These are phyloP conservation scores for Xiphophorus couchianus DNA, from an alignment of 2,113 vertebrate species.

Conservation along the genomic window DNA sequence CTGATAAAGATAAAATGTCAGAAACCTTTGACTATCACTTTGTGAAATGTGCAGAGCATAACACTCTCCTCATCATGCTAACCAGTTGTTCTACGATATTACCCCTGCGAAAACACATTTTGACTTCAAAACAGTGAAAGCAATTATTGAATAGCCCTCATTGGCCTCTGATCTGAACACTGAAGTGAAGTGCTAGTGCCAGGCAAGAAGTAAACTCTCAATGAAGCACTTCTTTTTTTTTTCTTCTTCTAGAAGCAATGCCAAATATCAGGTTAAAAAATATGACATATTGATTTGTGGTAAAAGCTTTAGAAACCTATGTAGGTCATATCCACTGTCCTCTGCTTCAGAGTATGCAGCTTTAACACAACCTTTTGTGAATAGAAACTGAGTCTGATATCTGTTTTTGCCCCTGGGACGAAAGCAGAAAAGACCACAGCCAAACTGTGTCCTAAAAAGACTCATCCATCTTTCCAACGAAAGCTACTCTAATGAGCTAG, in stretches of 20 bases:
- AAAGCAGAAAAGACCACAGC: neutral
- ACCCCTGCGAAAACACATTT: neutral
- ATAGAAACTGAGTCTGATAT: conserved; percentile 4
- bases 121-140: neutral
- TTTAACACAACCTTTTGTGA: conserved; percentile 1
- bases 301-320: conserved; percentile 18
- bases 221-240: neutral
- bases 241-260: conserved; percentile 17
- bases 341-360: neutral
- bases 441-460: conserved; percentile 3
- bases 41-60: too few species aligned
- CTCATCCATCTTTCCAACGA: conserved; percentile 29
- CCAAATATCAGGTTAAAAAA: conserved; percentile 26
- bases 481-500: conserved; percentile 49
- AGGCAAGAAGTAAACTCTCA: too few species aligned
- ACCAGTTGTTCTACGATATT: neutral
- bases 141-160: neutral
- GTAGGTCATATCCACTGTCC: neutral
- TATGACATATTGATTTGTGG: conserved; percentile 30
- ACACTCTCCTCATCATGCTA: neutral
- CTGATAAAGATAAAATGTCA: too few species aligned
- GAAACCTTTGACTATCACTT: too few species aligned
- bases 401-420: neutral
- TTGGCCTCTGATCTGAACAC: neutral
- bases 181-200: conserved; percentile 2